Evolutionary conservation across 2,888 invertebrate genomes (phyloP).

Genomic region (Ennomos erosarius): DNA sequence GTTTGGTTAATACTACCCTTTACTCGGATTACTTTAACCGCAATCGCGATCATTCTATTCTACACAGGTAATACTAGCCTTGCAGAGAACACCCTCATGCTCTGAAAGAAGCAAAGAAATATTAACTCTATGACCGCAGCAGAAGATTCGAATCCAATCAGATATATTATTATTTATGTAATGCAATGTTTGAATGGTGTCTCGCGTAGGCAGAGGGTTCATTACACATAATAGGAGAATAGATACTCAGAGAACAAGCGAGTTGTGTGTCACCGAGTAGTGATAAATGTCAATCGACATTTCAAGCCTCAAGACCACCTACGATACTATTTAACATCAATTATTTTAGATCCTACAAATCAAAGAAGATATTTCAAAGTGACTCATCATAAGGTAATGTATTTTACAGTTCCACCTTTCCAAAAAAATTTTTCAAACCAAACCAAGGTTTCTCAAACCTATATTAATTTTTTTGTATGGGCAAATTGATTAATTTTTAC

Average conservation of each 20-base stretch:
- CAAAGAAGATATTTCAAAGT: no score
- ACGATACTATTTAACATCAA: constrained; percentile 32
- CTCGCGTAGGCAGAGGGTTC: constrained; percentile 55
- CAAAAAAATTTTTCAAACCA: no score
- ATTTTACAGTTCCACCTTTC: no score
- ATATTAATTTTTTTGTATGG: no score
- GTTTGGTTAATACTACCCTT: constrained; percentile 60
- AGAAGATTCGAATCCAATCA: constrained; percentile 43
- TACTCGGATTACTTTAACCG: constrained; percentile 65
- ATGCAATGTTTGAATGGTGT: constrained; percentile 37
- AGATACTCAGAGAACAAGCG: constrained; percentile 36
- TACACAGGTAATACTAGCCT: constrained; percentile 57
- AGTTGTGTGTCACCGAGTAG: constrained; percentile 51
- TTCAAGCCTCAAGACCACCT: constrained; percentile 50
- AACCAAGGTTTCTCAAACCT: no score
- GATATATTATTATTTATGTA: constrained; percentile 19
- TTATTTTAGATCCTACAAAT: no score
- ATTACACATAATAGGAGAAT: constrained; percentile 45
- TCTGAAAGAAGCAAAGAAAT: constrained; percentile 32
- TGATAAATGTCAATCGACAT: constrained; percentile 55
- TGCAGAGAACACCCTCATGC: constrained; percentile 40
- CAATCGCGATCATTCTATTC: constrained; percentile 56
- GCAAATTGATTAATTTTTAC: no score
- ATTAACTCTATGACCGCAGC: constrained; percentile 33
- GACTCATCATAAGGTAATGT: no score